A percentile compares a stretch with the other conserved stretches of the same genome.
phyloP scores from a whole-genome alignment of 2,113 vertebrate genomes.

The Lophotis ruficrista region DNA sequence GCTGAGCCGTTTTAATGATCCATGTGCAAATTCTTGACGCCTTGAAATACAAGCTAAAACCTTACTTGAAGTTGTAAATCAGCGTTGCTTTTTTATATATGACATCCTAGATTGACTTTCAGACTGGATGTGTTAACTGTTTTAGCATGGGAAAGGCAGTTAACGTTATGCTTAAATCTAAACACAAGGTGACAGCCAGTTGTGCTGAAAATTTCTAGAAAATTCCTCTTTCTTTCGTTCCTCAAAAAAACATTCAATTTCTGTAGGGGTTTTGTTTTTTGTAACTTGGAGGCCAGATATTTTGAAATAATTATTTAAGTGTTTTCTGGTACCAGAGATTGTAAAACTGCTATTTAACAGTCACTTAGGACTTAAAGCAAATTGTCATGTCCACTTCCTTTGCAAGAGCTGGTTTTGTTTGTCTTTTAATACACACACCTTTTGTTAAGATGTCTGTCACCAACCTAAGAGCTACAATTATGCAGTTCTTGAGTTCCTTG shows the following conservation, averaged over 20 bases:
- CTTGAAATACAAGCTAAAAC: background rate
- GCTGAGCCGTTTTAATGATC: background rate
- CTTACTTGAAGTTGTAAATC: background rate
- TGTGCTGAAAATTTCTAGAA: background rate
- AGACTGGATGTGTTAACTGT: background rate
- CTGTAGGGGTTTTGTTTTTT: background rate
- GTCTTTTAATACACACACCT: background rate
- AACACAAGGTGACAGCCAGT: background rate
- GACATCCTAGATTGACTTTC: background rate
- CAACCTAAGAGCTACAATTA: background rate
- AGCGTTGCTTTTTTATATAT: background rate
- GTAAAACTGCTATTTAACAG: background rate
- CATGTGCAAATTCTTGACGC: background rate
- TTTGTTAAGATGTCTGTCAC: background rate
- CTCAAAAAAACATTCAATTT: background rate
- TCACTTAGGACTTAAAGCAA: background rate
- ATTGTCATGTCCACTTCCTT: background rate
- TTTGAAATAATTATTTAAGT: background rate
- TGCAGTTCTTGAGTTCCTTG: background rate
- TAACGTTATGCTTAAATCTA: background rate
- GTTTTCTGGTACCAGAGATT: background rate
- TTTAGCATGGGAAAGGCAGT: background rate
- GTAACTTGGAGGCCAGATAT: background rate
- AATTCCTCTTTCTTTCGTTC: background rate
- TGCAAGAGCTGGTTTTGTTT: background rate